These are phyloP conservation scores for Psilanteris sp. DNA, from an alignment of 1,140 invertebrate genomes.

Conservation along the genomic window DNA sequence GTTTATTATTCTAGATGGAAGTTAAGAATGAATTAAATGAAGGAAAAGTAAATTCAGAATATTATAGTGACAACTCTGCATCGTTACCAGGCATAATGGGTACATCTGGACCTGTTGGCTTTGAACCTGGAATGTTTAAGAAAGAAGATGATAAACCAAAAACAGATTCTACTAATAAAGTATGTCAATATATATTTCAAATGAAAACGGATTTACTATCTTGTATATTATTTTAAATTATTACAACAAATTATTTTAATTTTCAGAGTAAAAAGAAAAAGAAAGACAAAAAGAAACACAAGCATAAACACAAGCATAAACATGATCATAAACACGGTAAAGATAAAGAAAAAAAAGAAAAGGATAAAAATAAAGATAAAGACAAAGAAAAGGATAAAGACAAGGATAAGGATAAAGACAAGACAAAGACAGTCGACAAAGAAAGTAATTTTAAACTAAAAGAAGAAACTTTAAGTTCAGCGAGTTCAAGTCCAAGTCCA, in stretches of 20 bases:
- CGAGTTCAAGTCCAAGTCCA: slow-evolving; percentile 83
- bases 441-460: slow-evolving; percentile 78
- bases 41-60: slow-evolving; percentile 84
- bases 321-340: slow-evolving; percentile 84
- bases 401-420: too few species aligned
- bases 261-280: slow-evolving; percentile 84
- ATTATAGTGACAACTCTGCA: slow-evolving; percentile 88
- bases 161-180: slow-evolving; percentile 81
- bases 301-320: slow-evolving; percentile 88
- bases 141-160: slow-evolving; percentile 80
- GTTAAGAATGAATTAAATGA: slow-evolving; percentile 67
- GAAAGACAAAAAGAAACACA: slow-evolving; percentile 91
- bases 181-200: slow-evolving; percentile 66
- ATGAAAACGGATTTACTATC: too few species aligned
- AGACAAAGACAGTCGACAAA: too few species aligned
- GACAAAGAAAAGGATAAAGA: slow-evolving; percentile 56
- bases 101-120: slow-evolving; percentile 85
- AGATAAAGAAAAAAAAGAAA: slow-evolving; percentile 82
- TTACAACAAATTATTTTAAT: slow-evolving; percentile 11
- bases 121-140: slow-evolving; percentile 90
- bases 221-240: too few species aligned
- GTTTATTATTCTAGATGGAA: slow-evolving; percentile 43
- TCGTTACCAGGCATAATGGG: slow-evolving; percentile 86
- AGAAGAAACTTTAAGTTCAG: slow-evolving; percentile 84
- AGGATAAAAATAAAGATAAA: slow-evolving; percentile 76